A percentile compares a stretch with the other conserved stretches of the same genome.
Evolutionary conservation across 1,140 invertebrate genomes (phyloP).

Genomic region (Formica selysi): DNA sequence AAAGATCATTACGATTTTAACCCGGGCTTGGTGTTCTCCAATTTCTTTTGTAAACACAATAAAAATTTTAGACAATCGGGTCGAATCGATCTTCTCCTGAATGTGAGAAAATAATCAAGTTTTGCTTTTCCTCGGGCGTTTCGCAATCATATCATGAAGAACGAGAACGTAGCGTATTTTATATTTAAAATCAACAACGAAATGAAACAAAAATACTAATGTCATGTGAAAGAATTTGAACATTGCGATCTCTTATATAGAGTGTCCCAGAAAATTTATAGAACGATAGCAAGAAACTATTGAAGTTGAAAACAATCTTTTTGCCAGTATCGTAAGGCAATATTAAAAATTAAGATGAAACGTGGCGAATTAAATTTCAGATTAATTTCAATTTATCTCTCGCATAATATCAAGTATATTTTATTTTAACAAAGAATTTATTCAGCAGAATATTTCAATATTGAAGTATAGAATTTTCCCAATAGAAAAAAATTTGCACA

Average conservation of each 20-base stretch:
- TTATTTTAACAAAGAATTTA: background rate
- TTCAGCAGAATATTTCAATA: background rate
- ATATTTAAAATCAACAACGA: slow-evolving; percentile 54
- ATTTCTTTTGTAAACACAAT: slow-evolving; percentile 45
- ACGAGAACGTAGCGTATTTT: background rate
- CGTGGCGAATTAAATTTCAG: background rate
- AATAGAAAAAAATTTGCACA: background rate
- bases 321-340: background rate
- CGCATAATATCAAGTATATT: background rate
- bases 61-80: slow-evolving; percentile 54
- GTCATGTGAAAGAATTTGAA: slow-evolving; percentile 4
- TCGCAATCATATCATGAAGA: slow-evolving; percentile 39
- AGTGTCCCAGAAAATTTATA: slow-evolving; percentile 6
- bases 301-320: background rate
- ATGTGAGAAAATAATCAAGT: slow-evolving; percentile 57
- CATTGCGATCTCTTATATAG: background rate
- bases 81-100: slow-evolving; percentile 36
- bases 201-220: slow-evolving; percentile 61
- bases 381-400: slow-evolving; percentile 30
- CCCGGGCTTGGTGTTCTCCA: slow-evolving; percentile 27
- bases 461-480: background rate
- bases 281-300: background rate
- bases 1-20: slow-evolving; percentile 33
- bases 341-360: slow-evolving; percentile 18
- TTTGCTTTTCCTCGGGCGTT: slow-evolving; percentile 39